Percentiles rank a stretch among this genome's conserved stretches.
These are phyloP conservation scores for Anguilla megastoma DNA, from an alignment of 2,797 vertebrate genomes.

Conservation along the genomic window DNA sequence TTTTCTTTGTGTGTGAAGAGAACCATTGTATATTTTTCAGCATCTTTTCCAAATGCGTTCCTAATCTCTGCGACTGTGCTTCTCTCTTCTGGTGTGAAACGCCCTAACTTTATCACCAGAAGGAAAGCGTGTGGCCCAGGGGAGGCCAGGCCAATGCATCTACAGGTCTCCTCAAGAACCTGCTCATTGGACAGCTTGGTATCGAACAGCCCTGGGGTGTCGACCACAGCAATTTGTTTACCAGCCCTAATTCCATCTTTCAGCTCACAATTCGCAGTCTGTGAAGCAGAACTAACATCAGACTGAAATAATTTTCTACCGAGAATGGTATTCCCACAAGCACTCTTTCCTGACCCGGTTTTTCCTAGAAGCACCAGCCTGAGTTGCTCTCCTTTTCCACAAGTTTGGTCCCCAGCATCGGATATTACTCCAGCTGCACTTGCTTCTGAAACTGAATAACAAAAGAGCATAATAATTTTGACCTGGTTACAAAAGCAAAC, in stretches of 20 bases:
- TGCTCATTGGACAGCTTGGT: constrained; percentile 18
- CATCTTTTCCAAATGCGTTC: constrained; percentile 35
- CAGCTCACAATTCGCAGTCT: constrained; percentile 10
- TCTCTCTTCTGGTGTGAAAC: constrained; percentile 34
- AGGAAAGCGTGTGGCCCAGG: constrained; percentile 41
- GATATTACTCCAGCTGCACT: not conserved
- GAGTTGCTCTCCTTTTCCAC: not conserved
- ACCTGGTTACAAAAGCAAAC: not conserved
- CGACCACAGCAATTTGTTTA: constrained; percentile 28
- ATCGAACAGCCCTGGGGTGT: constrained; percentile 40
- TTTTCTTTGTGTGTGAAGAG: constrained; percentile 41
- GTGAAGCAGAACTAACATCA: not conserved
- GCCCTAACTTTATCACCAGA: constrained; percentile 35
- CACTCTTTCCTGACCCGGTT: not conserved
- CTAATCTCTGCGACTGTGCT: constrained; percentile 28
- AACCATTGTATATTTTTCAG: constrained; percentile 36
- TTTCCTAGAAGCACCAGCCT: not conserved
- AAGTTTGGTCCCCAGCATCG: not conserved
- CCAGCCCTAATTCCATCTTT: not conserved
- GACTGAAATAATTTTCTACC: not conserved
- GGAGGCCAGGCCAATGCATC: constrained; percentile 30
- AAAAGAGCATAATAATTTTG: not conserved
- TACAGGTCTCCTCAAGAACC: constrained; percentile 13
- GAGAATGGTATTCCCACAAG: constrained; percentile 1
- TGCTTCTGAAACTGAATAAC: constrained; percentile 2